These are phyloP conservation scores for Paraescarpia echinospica DNA, from an alignment of 1,140 invertebrate genomes.

Conservation along the genomic window DNA sequence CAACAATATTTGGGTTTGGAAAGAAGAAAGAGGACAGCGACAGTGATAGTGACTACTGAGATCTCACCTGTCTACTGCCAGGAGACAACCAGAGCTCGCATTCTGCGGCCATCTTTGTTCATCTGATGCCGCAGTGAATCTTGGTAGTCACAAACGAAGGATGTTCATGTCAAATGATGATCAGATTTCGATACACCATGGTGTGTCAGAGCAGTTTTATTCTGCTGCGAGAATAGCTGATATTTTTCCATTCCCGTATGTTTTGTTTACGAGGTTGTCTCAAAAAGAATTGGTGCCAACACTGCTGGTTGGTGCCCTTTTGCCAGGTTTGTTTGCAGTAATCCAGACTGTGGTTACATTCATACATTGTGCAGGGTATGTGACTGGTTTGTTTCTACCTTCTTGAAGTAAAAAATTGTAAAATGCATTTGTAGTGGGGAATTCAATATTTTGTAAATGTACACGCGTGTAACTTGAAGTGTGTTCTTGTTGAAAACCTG, in stretches of 20 bases:
- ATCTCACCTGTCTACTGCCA: background rate
- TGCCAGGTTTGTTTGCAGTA: background rate
- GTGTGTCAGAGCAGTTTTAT: background rate
- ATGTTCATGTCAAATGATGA: background rate
- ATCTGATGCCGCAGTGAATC: too few species aligned
- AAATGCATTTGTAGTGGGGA: background rate
- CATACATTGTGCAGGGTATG: too few species aligned
- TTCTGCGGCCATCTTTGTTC: too few species aligned
- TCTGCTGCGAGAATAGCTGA: background rate
- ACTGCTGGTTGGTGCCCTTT: background rate
- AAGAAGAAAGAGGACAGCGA: slow-evolving; percentile 26
- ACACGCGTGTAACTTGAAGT: too few species aligned
- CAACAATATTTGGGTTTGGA: slow-evolving; percentile 38
- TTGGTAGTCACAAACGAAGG: background rate
- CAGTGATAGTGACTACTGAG: slow-evolving; percentile 31
- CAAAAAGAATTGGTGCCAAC: background rate
- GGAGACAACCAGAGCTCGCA: too few species aligned
- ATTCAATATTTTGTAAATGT: too few species aligned
- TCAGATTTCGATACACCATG: background rate
- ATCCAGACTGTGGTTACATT: background rate
- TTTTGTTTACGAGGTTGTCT: background rate
- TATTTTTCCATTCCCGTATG: background rate
- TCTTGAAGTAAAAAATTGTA: too few species aligned
- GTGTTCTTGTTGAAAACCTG: too few species aligned
- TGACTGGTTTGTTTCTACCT: background rate